Evolutionary conservation across 2,888 invertebrate genomes (phyloP).

Genomic region (Diloba caeruleocephala): DNA sequence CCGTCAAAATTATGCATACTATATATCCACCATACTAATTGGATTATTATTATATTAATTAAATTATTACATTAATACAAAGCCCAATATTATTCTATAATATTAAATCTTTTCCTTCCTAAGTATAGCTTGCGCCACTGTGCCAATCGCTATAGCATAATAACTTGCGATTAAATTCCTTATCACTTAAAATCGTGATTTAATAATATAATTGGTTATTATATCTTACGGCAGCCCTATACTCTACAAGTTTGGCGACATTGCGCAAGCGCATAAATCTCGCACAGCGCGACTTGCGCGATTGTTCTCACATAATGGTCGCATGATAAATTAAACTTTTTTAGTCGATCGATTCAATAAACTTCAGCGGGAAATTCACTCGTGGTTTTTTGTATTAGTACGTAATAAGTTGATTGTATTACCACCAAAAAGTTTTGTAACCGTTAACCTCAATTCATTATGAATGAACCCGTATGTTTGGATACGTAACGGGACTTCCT

Average conservation of each 20-base stretch:
- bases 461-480: conserved; percentile 26
- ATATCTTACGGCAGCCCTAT: conserved; percentile 42
- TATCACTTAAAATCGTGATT: conserved; percentile 46
- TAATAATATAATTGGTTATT: conserved; percentile 45
- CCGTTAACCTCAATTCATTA: conserved; percentile 46
- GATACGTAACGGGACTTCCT: conserved; percentile 21
- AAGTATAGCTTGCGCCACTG: conserved; percentile 31
- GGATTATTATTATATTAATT: too few relatives aligned
- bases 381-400: conserved; percentile 35
- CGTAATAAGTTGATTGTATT: conserved; percentile 45
- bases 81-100: too few relatives aligned
- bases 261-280: conserved; percentile 47
- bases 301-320: conserved; percentile 55
- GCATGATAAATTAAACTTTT: conserved; percentile 53
- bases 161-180: conserved; percentile 26
- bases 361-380: conserved; percentile 35
- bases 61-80: too few relatives aligned
- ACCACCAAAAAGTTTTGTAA: conserved; percentile 19
- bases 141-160: conserved; percentile 27
- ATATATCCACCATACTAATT: too few relatives aligned
- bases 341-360: conserved; percentile 51
- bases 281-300: conserved; percentile 30
- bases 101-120: conserved; percentile 2
- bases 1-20: too few relatives aligned
- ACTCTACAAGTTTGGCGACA: conserved; percentile 36